These are phyloP conservation scores for Phallusia fumigata DNA, from an alignment of 23 tunicate species.

Conservation along the genomic window DNA sequence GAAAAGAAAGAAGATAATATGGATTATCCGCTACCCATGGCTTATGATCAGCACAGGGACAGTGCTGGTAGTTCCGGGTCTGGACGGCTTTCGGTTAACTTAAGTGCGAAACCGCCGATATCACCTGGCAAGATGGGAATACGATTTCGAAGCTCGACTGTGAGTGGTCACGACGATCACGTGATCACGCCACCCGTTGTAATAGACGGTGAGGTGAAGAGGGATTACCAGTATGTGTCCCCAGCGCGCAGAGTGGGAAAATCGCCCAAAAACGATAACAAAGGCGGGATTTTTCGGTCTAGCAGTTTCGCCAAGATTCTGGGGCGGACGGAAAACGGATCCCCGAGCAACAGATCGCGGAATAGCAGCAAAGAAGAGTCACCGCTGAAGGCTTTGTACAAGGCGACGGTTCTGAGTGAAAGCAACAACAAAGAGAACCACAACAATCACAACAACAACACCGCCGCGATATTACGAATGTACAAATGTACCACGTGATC, in stretches of 20 bases:
- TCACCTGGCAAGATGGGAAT: conserved; percentile 12
- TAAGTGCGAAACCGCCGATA: conserved; percentile 11
- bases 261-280: conserved; percentile 18
- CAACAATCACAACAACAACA: conserved; percentile 17
- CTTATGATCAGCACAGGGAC: background rate
- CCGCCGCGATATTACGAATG: conserved; percentile 1
- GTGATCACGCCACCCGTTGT: conserved; percentile 76
- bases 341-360: background rate
- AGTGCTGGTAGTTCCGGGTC: background rate
- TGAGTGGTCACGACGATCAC: conserved; percentile 19
- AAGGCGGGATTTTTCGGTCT: conserved; percentile 32
- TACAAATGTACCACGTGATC: conserved; percentile 9
- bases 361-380: conserved; percentile 23
- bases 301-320: conserved; percentile 24
- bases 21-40: conserved; percentile 9
- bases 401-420: conserved; percentile 49
- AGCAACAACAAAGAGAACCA: conserved; percentile 26
- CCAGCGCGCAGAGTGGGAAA: conserved; percentile 25
- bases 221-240: conserved; percentile 68
- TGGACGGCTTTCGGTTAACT: background rate
- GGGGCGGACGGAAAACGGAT: conserved; percentile 10
- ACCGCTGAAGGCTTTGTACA: conserved; percentile 64
- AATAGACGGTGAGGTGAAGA: conserved; percentile 67
- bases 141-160: conserved; percentile 9
- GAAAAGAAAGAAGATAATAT: background rate